Evolutionary conservation across 2,888 invertebrate genomes (phyloP).

Genomic region (Drosophila nr. fundita): DNA sequence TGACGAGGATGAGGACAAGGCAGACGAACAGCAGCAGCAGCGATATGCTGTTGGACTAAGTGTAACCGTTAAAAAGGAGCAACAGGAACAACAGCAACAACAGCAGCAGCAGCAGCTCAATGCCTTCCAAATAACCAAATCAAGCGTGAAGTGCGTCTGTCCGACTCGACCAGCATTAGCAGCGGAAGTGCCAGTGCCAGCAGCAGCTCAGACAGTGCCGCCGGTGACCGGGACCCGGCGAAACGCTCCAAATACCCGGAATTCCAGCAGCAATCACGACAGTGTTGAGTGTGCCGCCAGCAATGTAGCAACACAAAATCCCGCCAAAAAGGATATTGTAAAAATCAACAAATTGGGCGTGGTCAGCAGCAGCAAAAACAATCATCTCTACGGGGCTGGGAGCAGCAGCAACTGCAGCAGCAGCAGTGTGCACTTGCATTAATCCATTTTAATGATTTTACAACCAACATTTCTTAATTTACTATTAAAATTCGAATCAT

Average conservation of each 20-base stretch:
- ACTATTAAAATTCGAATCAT: too few relatives aligned
- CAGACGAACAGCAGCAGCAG: conserved; percentile 48
- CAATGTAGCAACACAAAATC: conserved; percentile 29
- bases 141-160: conserved; percentile 77
- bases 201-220: conserved; percentile 73
- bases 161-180: conserved; percentile 56
- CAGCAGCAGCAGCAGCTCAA: conserved; percentile 32
- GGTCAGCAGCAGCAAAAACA: conserved; percentile 62
- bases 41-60: conserved; percentile 68
- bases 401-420: too few relatives aligned
- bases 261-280: conserved; percentile 81
- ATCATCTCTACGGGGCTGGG: too few relatives aligned
- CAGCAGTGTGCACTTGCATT: too few relatives aligned
- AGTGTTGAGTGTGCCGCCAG: conserved; percentile 50
- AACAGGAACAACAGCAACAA: conserved; percentile 23
- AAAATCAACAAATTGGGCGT: conserved; percentile 44
- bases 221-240: conserved; percentile 73
- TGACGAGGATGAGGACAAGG: conserved; percentile 61
- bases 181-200: conserved; percentile 50
- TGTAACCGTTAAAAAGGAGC: conserved; percentile 82
- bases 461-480: too few relatives aligned
- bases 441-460: too few relatives aligned
- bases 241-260: conserved; percentile 78
- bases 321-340: conserved; percentile 50
- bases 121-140: conserved; percentile 80